Base-by-base conservation (phyloP, 2,797 vertebrate genomes). In the Peromyscus eremicus region DNA sequence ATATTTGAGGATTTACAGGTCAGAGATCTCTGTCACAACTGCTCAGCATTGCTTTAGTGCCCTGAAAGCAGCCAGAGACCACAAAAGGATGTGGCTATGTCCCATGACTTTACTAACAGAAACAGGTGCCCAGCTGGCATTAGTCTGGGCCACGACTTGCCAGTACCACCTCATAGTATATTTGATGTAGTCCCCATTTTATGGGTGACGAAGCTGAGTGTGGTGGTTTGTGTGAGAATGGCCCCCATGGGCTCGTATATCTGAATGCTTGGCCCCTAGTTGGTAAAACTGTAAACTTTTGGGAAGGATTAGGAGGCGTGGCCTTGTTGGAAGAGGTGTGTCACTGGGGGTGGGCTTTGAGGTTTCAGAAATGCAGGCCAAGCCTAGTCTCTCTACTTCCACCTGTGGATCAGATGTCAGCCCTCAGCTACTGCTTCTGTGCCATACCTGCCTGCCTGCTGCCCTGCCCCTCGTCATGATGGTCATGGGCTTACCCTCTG, bases 161-260 rank as follows among this genome's bases (percentile, higher is more conserved):
- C 52, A 84, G 49, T 27, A 34, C 10, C 43, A 11, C 43, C 57
- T 92, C 60, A n/a, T 86, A n/a, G 76, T n/a, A 14, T 62, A 52
- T 55, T 89, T 83, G 77, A 2, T 57, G 16, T 75, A 29, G 57
- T 75, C 75, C 37, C n/a, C 29, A n/a, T 77, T 49, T 88, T 91
- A 91, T 83, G 43, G 55, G 90, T 12, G 76, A 76, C 76, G 87
- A 92, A 73, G 68, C 34, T 83, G 75, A 92, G 40, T 70, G 64
- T 25, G 43, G 1, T n/a, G 83, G 32, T 14, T n/a, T 27, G 43
- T n/a, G 10, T 14, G 43, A 86, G 32, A 70, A 70, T n/a, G 12
- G 43, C 32, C 55, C 27, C 32, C 34, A 40, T 9, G 16, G n/a
- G 34, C 12, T 37, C n/a, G 21, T 46, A 14, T 14, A 19, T 49